Evolutionary conservation across 1,140 invertebrate genomes (phyloP).

Genomic region (Apocrypta bakeri): DNA sequence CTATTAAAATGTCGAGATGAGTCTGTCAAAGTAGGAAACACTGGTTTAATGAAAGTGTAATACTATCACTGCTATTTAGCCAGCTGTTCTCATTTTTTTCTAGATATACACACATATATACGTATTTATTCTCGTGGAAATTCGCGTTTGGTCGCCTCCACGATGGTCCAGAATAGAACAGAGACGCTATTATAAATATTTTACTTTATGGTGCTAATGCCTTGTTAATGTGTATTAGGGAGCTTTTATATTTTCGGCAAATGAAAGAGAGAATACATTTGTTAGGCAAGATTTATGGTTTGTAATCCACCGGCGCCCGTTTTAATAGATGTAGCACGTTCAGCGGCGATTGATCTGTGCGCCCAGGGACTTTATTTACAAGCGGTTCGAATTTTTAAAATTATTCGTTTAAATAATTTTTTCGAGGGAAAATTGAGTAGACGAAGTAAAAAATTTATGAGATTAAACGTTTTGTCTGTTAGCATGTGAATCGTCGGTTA

Average conservation of each 20-base stretch:
- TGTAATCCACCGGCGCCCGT: neutral
- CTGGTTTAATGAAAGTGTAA: neutral
- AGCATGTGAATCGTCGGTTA: too few species aligned
- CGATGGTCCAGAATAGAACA: conserved; percentile 28
- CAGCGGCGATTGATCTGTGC: neutral
- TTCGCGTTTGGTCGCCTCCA: neutral
- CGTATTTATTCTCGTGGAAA: neutral
- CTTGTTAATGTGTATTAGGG: conserved; percentile 15
- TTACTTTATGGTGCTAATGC: conserved; percentile 31
- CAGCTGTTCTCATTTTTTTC: neutral
- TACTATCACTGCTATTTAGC: neutral
- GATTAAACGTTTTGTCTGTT: too few species aligned
- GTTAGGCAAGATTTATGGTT: conserved; percentile 29
- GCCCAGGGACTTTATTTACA: neutral
- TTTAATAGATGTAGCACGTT: neutral
- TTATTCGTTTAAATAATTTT: neutral
- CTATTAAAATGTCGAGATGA: neutral
- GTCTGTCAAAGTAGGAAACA: neutral
- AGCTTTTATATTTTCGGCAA: conserved; percentile 26
- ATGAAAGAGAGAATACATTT: neutral
- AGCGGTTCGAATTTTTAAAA: neutral
- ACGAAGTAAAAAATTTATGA: neutral
- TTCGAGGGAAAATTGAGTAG: neutral
- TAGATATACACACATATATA: neutral
- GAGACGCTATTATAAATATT: conserved; percentile 45